Conservation (phyloP, 1,140 invertebrate genomes). For the Cotesia vestalis region DNA sequence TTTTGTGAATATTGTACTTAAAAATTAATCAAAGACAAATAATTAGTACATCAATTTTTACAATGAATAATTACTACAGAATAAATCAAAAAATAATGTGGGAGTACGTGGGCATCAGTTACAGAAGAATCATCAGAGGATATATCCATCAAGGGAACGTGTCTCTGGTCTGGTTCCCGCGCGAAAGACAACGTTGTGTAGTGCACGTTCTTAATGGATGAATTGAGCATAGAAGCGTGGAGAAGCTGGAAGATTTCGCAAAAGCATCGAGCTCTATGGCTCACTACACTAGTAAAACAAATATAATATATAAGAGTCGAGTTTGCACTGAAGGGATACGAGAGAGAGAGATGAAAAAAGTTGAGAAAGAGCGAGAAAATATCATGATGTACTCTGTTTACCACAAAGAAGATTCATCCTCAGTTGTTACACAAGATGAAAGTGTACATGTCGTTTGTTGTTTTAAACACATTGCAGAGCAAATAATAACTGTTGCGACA, state of each 20-base stretch:
- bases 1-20: too few species aligned
- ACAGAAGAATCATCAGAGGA: not conserved
- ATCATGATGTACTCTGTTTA: conserved; percentile 15
- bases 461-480: conserved; percentile 57
- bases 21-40: too few species aligned
- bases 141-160: conserved; percentile 27
- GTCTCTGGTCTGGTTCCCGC: conserved; percentile 29
- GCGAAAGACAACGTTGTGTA: not conserved
- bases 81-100: conserved; percentile 14
- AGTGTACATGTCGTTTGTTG: conserved; percentile 48
- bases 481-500: conserved; percentile 64
- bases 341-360: not conserved
- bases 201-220: conserved; percentile 16
- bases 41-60: not conserved
- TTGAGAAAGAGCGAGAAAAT: conserved; percentile 13
- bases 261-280: conserved; percentile 50
- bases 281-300: conserved; percentile 1
- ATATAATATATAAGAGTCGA: not conserved
- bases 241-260: conserved; percentile 48
- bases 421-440: conserved; percentile 62
- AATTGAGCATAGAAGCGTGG: conserved; percentile 22
- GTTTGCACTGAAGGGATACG: not conserved
- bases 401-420: conserved; percentile 15
- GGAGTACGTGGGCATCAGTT: conserved; percentile 1
- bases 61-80: conserved; percentile 3